Percentiles rank a stretch among this genome's conserved stretches.
Evolutionary conservation across 2,797 vertebrate genomes (phyloP).

Genomic region (Taeniopygia guttata): DNA sequence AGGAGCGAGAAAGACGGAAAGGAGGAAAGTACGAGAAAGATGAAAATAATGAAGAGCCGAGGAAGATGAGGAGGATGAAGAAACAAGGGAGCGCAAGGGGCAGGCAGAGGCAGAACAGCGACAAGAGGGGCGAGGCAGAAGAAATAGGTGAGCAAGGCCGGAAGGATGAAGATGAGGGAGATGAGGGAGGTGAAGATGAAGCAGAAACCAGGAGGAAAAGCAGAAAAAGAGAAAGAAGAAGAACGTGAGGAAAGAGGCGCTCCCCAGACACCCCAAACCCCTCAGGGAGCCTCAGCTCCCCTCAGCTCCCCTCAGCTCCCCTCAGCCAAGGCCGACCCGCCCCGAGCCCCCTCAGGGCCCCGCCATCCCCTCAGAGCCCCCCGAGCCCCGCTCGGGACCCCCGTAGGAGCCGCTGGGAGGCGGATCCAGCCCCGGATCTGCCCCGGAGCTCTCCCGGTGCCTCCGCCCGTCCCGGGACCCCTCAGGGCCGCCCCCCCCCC

Average conservation of each 20-base stretch:
- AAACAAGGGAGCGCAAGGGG: fast-evolving
- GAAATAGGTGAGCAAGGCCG: neutral
- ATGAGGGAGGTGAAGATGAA: neutral
- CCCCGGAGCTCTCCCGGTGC: too few species aligned
- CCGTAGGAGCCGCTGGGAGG: too few species aligned
- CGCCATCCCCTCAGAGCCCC: neutral
- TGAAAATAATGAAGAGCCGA: fast-evolving
- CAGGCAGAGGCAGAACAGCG: neutral
- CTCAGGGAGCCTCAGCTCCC: neutral
- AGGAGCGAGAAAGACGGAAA: neutral
- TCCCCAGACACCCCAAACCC: neutral
- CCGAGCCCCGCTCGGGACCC: too few species aligned
- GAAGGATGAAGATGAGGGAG: neutral
- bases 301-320: neutral
- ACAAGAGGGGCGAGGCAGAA: neutral
- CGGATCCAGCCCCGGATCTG: too few species aligned
- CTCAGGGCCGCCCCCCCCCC: neutral
- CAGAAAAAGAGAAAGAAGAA: fast-evolving
- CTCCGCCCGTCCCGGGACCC: neutral
- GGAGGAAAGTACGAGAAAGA: too few species aligned
- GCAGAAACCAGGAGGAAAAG: fast-evolving
- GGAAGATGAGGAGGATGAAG: too few species aligned
- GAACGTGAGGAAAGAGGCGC: neutral
- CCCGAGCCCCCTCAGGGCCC: neutral
- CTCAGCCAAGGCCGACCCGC: neutral